phyloP scores from a whole-genome alignment of 2,113 vertebrate species.

The Mellivora capensis region DNA sequence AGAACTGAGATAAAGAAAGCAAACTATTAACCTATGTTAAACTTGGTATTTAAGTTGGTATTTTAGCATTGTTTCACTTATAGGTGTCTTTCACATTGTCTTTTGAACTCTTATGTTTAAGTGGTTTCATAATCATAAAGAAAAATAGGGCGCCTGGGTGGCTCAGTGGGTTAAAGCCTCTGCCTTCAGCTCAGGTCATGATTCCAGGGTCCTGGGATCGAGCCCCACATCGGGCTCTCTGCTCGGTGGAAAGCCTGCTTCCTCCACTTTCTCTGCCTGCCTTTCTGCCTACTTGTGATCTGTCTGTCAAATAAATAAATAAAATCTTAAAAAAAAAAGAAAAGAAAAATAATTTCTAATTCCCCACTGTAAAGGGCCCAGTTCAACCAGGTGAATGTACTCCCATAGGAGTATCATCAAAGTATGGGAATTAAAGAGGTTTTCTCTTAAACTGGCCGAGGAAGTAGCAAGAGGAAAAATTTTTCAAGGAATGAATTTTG shows the following conservation, averaged over 20 bases:
- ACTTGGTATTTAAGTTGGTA: not conserved
- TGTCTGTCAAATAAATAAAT: no score
- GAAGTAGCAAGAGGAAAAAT: not conserved
- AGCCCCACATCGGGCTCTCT: no score
- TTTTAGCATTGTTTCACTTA: not conserved
- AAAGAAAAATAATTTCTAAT: not conserved
- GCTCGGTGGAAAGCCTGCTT: no score
- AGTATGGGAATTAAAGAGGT: not conserved
- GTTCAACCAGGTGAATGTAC: not conserved
- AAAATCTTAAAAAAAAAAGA: no score
- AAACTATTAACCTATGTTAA: not conserved
- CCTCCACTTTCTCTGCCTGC: no score
- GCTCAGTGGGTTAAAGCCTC: no score
- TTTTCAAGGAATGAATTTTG: not conserved
- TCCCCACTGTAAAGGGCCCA: not conserved
- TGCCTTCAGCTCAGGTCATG: no score
- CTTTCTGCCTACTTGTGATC: no score
- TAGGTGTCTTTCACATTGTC: not conserved
- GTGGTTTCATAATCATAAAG: not conserved
- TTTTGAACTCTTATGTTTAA: not conserved
- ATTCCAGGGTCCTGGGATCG: no score
- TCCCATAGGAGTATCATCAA: not conserved
- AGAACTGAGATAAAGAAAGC: not conserved
- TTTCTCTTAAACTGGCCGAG: not conserved
- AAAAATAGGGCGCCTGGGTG: no score